phyloP scores from a whole-genome alignment of 2,797 vertebrate genomes.

The Tamandua tetradactyla region DNA sequence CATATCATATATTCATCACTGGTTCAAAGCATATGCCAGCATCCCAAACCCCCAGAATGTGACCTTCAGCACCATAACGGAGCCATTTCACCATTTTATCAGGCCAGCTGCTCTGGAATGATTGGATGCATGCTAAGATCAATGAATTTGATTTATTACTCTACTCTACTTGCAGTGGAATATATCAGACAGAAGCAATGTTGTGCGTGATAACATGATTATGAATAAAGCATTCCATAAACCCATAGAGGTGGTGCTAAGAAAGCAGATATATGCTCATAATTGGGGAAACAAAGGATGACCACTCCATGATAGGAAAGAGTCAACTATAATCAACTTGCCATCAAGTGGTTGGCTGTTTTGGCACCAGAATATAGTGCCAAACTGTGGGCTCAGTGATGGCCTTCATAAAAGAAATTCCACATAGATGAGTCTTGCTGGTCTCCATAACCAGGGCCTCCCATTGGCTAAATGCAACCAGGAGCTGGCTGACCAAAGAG shows the following conservation, averaged over 20 bases:
- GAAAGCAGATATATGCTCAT: background rate
- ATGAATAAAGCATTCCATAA: background rate
- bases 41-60: constrained; percentile 8
- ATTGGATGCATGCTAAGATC: background rate
- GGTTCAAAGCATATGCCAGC: background rate
- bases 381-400: background rate
- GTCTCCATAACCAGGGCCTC: background rate
- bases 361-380: background rate
- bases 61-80: background rate
- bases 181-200: background rate
- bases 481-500: background rate
- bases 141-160: constrained; percentile 24
- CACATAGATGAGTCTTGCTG: background rate
- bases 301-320: background rate
- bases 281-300: background rate
- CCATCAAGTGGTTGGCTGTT: background rate
- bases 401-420: background rate
- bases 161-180: constrained; percentile 4
- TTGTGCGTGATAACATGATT: background rate
- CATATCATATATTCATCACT: background rate
- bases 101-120: background rate
- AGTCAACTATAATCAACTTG: background rate
- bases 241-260: background rate
- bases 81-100: background rate
- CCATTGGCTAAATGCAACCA: background rate